These are phyloP conservation scores for Hiodon tergisus DNA, from an alignment of 2,113 vertebrate species.

Conservation along the genomic window DNA sequence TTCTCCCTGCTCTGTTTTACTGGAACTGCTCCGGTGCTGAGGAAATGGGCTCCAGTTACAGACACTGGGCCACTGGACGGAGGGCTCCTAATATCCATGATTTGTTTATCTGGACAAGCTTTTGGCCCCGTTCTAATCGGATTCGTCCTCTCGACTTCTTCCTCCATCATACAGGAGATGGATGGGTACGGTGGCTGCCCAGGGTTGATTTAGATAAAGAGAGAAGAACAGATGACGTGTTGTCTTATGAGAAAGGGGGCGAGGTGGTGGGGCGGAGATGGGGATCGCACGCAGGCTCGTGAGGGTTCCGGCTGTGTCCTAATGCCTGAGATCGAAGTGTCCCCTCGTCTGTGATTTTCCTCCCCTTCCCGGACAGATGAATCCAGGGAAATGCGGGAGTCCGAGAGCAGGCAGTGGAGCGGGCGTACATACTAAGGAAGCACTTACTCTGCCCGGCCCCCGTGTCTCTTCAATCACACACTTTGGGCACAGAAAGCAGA, in stretches of 20 bases:
- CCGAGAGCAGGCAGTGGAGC: constrained; percentile 34
- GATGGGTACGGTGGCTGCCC: constrained; percentile 54
- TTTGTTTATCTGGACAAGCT: constrained; percentile 72
- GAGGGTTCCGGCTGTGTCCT: constrained; percentile 49
- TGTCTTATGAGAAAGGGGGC: constrained; percentile 19
- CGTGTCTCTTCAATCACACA: constrained; percentile 63
- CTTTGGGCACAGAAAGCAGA: constrained; percentile 59
- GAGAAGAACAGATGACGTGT: constrained; percentile 15
- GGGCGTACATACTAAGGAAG: constrained; percentile 69
- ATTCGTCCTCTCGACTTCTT: constrained; percentile 65
- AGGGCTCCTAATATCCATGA: constrained; percentile 66
- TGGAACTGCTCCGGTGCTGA: constrained; percentile 64
- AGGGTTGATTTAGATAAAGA: constrained; percentile 44
- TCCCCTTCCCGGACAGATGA: constrained; percentile 28
- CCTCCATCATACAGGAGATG: constrained; percentile 58
- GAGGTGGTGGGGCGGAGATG: constrained; percentile 17
- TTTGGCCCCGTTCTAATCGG: constrained; percentile 65
- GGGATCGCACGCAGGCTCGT: constrained; percentile 5
- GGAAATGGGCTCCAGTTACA: constrained; percentile 71
- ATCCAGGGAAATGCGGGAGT: constrained; percentile 47
- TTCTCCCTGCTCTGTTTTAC: constrained; percentile 61
- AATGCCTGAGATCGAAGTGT: constrained; percentile 58
- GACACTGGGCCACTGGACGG: constrained; percentile 51
- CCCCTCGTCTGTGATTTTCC: constrained; percentile 29
- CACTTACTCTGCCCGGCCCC: constrained; percentile 64